Evolutionary conservation across 92 coral and sea anemone genomes (phyloP), one percentile per base, ranked within the genome.

Genomic region (Nematostella vectensis): DNA sequence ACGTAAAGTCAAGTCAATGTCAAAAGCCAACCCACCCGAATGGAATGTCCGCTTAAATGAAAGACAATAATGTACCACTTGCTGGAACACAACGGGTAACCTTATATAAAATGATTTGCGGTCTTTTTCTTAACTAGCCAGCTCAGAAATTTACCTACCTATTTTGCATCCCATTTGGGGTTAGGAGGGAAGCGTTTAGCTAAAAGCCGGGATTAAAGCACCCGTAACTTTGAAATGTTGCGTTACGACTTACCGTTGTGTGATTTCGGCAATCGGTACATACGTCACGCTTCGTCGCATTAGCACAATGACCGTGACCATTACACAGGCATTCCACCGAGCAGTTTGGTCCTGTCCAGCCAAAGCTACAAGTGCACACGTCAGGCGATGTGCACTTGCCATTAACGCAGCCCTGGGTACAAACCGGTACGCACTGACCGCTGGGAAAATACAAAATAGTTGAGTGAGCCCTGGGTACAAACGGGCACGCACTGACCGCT

Each of bases 381-480:
- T 93, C 83, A 2, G 99, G 99, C 9, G 31, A 33, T 29, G 71
- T 80, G 40, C 99, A 93, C n/a, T 30, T 18, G n/a, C 99, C 99
- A 3, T 76, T 57, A 12, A 33, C 72, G 60, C 99, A 93, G 11
- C 99, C 99, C 42, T 74, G 76, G 12, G 57, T 60, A 36, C 99
- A 93, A 6, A 93, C 70, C 24, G 99, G 93, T 42, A 38, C 31
- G 54, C 99, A 93, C 21, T 31, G 22, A 18, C 54, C 74, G 48
- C 83, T 82, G 57, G 50, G 55, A 50, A 33, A 29, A 52, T 39
- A 58, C 13, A 10, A 66, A 1, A 27, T n/a, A n/a, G n/a, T n/a
- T n/a, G n/a, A n/a, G n/a, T n/a, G n/a, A 93, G 11, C 99, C 99
- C 42, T 74, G 76, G 12, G 57, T 60, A 36, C 99, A 93, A 6